Conservation (phyloP, 2,113 vertebrate species). For the Pholis gunnellus region DNA sequence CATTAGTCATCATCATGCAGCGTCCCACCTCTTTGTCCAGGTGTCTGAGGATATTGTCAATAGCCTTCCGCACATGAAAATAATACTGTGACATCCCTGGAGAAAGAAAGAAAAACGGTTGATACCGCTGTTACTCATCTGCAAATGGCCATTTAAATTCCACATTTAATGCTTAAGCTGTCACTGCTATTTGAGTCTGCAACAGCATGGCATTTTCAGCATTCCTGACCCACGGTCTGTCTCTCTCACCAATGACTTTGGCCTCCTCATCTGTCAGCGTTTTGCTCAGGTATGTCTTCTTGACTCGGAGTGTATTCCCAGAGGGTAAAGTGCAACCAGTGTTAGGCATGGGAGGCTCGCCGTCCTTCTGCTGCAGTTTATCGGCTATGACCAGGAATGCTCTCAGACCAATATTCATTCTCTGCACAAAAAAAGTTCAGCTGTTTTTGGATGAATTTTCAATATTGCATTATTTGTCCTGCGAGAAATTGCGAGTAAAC, state of each 20-base stretch:
- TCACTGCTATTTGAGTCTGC: not conserved
- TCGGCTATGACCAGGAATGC: constrained; percentile 98
- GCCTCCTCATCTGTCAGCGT: constrained; percentile 97
- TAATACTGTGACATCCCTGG: constrained; percentile 98
- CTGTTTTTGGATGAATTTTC: not conserved
- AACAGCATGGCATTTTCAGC: not conserved
- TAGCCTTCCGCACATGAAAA: constrained; percentile 93
- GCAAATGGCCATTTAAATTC: not conserved
- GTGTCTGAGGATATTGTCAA: constrained; percentile 96
- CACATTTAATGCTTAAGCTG: not conserved
- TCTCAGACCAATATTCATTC: constrained; percentile 98
- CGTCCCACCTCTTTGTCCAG: constrained; percentile 98
- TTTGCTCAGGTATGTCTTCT: constrained; percentile 98
- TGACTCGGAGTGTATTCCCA: constrained; percentile 95
- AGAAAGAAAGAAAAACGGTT: not conserved
- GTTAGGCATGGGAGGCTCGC: constrained; percentile 98
- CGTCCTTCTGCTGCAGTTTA: constrained; percentile 97
- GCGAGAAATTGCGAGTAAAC: not conserved
- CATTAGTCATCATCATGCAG: constrained; percentile 98
- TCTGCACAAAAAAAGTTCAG: constrained; percentile 79
- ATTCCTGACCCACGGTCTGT: not conserved
- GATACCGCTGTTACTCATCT: not conserved
- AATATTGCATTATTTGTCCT: not conserved
- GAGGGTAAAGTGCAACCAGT: constrained; percentile 95
- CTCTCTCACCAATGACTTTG: constrained; percentile 94